phyloP scores from a whole-genome alignment of 2,888 invertebrate species.

The Volucella bombylans region DNA sequence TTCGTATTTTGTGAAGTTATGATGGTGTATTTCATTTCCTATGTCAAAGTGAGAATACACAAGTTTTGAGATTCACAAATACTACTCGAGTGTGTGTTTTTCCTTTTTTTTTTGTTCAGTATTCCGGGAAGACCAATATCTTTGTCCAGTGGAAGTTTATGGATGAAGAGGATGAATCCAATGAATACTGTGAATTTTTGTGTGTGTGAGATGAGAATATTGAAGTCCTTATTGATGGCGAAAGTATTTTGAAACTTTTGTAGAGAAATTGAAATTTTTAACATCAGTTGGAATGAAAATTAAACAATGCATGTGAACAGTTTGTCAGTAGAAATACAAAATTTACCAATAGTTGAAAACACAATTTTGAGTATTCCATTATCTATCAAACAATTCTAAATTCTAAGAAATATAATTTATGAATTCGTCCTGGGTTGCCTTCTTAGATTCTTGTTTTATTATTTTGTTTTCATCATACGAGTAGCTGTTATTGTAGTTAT shows the following conservation, averaged over 20 bases:
- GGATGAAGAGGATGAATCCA: constrained; percentile 6
- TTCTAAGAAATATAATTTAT: no score
- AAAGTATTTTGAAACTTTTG: constrained; percentile 30
- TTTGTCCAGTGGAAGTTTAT: neutral
- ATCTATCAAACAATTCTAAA: no score
- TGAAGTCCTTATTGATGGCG: constrained; percentile 20
- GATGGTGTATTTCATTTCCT: constrained; percentile 68
- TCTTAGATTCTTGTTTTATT: no score
- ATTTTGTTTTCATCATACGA: no score
- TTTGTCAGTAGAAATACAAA: no score
- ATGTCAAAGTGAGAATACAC: constrained; percentile 58
- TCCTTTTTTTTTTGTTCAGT: neutral
- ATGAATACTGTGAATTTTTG: no score
- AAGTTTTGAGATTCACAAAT: constrained; percentile 40
- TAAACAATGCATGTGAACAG: neutral
- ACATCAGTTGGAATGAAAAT: neutral
- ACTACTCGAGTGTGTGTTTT: neutral
- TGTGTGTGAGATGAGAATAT: constrained; percentile 18
- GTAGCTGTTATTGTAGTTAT: no score
- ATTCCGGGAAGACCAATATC: no score
- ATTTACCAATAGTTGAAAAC: no score
- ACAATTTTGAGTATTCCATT: no score
- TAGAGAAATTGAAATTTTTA: constrained; percentile 12
- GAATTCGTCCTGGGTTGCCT: no score
- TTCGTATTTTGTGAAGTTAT: constrained; percentile 70